Percentiles rank a stretch among this genome's conserved stretches.
Conservation (phyloP, 1,140 invertebrate genomes). For the Diplogasteroides magnus region DNA sequence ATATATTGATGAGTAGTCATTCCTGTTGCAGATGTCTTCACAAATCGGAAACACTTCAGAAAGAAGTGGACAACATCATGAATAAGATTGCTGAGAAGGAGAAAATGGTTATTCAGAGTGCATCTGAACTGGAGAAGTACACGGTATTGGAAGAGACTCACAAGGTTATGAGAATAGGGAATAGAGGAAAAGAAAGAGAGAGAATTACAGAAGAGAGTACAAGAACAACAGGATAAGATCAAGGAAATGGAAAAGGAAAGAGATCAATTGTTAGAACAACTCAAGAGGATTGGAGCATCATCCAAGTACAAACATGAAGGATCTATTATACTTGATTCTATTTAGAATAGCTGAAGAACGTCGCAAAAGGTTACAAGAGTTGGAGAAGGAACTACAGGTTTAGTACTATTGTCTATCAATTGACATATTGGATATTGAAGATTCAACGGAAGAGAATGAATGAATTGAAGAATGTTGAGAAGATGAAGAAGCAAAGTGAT, state of each 20-base stretch:
- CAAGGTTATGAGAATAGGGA: background rate
- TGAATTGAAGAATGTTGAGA: constrained; percentile 17
- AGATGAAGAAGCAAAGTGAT: constrained; percentile 4
- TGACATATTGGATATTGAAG: background rate
- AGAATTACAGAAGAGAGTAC: background rate
- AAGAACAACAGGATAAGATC: constrained; percentile 14
- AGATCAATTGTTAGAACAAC: background rate
- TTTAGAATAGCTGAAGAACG: constrained; percentile 22
- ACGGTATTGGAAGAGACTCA: background rate
- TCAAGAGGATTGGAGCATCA: background rate
- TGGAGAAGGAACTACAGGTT: constrained; percentile 14
- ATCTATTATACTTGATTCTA: background rate
- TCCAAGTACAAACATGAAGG: background rate
- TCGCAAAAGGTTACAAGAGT: constrained; percentile 23
- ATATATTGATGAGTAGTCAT: background rate
- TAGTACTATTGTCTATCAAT: constrained; percentile 4
- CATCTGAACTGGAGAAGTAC: background rate
- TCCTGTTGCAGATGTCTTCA: too few relatives aligned
- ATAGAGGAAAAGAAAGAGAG: background rate
- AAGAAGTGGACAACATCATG: background rate
- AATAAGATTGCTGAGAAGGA: background rate
- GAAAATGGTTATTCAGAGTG: background rate
- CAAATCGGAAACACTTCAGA: background rate
- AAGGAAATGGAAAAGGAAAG: constrained; percentile 13
- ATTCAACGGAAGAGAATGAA: constrained; percentile 10